Conservation (phyloP, 1,140 invertebrate species). For the Hypsibius dujardini region DNA sequence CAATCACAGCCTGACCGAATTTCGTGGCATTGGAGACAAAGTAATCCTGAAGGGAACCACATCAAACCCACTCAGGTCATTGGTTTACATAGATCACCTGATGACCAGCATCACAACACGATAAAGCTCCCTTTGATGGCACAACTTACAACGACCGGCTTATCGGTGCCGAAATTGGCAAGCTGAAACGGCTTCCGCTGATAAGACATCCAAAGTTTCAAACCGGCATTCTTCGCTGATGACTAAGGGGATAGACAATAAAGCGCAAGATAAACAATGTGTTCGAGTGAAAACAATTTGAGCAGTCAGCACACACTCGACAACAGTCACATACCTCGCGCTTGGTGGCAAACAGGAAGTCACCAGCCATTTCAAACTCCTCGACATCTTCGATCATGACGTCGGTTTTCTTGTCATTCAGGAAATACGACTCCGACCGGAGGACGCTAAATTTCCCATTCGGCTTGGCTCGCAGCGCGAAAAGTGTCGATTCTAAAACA, state of each 20-base stretch:
- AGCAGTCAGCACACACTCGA: no score
- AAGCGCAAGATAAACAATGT: no score
- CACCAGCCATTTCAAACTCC: constrained; percentile 4
- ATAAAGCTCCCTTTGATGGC: background rate
- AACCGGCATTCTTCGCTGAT: background rate
- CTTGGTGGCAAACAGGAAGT: background rate
- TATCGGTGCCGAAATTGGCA: background rate
- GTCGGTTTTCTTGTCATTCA: background rate
- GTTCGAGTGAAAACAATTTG: no score
- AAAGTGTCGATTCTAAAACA: background rate
- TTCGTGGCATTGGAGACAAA: constrained; percentile 1
- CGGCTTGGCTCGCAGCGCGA: background rate
- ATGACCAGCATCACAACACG: no score
- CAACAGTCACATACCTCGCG: background rate
- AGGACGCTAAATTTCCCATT: background rate
- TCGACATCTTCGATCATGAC: background rate
- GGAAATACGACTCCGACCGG: background rate
- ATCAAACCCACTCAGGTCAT: background rate
- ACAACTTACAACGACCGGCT: background rate
- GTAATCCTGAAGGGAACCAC: background rate
- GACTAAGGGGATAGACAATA: no score
- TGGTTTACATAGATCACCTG: no score
- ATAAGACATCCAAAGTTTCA: constrained; percentile 1
- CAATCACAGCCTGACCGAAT: background rate
- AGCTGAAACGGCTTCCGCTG: constrained; percentile 4